phyloP scores from a whole-genome alignment of 2,797 vertebrate species.

The Thunnus albacares region DNA sequence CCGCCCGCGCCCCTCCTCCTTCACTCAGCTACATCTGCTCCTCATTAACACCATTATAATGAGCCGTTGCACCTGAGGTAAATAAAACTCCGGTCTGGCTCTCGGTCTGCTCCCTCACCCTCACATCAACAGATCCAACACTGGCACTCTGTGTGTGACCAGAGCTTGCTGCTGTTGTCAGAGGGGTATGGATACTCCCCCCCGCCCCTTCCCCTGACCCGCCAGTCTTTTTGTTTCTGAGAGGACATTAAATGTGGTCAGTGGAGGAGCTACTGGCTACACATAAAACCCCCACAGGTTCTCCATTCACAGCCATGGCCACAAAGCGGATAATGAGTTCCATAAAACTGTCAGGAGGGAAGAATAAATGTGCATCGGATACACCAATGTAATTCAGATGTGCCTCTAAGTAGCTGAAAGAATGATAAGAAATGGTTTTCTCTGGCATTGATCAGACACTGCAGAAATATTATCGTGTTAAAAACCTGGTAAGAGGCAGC shows the following conservation, averaged over 20 bases:
- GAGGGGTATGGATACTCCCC: conserved; percentile 55
- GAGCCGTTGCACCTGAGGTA: conserved; percentile 85
- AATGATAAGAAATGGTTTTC: conserved; percentile 99
- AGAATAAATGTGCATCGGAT: conserved; percentile 97
- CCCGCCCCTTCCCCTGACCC: conserved; percentile 35
- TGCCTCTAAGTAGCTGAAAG: conserved; percentile 98
- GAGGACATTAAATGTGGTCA: conserved; percentile 86
- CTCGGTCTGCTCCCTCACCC: conserved; percentile 51
- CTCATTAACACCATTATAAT: conserved; percentile 87
- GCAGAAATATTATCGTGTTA: conserved; percentile 94
- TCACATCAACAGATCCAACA: conserved; percentile 65
- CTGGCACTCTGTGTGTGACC: conserved; percentile 56
- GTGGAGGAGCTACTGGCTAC: conserved; percentile 91
- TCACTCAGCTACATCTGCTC: conserved; percentile 83
- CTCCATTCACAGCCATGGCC: conserved; percentile 93
- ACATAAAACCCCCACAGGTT: conserved; percentile 91
- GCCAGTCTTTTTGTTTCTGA: conserved; percentile 57
- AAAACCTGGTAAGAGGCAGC: conserved; percentile 90
- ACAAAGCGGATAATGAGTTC: conserved; percentile 99
- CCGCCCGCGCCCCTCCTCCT: conserved; percentile 30
- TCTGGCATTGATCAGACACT: conserved; percentile 95
- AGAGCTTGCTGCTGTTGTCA: conserved; percentile 60
- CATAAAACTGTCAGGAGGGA: conserved; percentile 97
- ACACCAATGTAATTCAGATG: conserved; percentile 96
- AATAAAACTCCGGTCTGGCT: conserved; percentile 77